Base-by-base conservation (phyloP, 1,140 invertebrate species). In the Macrosteles quadrilineatus region DNA sequence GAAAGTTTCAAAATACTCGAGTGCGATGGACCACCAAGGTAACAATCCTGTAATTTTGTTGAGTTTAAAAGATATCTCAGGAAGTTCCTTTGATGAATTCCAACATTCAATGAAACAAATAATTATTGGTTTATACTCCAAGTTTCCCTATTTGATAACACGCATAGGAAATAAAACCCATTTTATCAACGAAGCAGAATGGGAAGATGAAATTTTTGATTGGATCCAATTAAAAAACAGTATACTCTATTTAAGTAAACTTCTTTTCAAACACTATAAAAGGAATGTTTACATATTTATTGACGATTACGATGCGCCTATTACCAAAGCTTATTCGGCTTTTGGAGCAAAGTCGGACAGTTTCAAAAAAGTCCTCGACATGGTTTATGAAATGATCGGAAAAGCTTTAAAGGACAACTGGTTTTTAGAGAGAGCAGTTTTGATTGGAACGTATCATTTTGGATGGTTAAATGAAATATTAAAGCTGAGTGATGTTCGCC, bases 1-100 rank as follows among this genome's bases (percentile, higher is more conserved):
- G 6, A 50, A 50, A 50, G 21, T 50, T 19, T 17, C 47, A 50
- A 17, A 50, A 3, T 50, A 9, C 21, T 11, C 47, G n/a, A 50
- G 47, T 50, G 47, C 47, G n/a, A 50, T 50, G 47, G 47, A 50
- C 21, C 47, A 50, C 21, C 47, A 50, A 50, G 47, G 47, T 50
- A 50, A 50, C 14, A 50, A 50, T 21, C 47, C 47, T 19, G 47
- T 50, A 4, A 50, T 50, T 50, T 50, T 50, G 21, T 21, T 50
- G n/a, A 50, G 21, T 19, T 21, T 50, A 21, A 50, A 50, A 50
- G 14, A 50, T 19, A 19, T 50, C n/a, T 19, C 47, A 6, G 47
- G 47, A 19, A 50, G n/a, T 6, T 9, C 47, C n/a, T 50, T 19
- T 21, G 21, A 21, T 19, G 47, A 50, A 19, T 50, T 50, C n/a